A percentile compares a stretch with the other conserved stretches of the same genome.
These are phyloP conservation scores for Halocaridina rubra DNA, from an alignment of 2,888 invertebrate genomes.

Conservation along the genomic window DNA sequence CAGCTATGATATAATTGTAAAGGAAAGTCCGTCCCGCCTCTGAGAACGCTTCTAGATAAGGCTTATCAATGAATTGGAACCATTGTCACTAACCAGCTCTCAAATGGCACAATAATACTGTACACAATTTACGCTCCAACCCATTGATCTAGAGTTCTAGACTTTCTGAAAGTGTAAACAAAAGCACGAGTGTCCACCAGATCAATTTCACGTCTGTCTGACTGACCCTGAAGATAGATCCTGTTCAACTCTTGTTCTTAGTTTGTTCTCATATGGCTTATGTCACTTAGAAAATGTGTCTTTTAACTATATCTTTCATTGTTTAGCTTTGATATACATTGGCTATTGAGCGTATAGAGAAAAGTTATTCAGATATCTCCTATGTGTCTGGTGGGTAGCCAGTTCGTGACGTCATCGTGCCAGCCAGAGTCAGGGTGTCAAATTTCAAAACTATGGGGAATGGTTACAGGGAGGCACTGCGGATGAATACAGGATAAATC, in stretches of 20 bases:
- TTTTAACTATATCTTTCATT: too few species aligned
- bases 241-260: too few species aligned
- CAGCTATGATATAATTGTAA: background rate
- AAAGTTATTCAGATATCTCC: background rate
- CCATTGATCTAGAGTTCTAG: background rate
- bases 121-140: constrained; percentile 22
- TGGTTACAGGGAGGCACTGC: background rate
- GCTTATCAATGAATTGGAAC: constrained; percentile 29
- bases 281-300: too few species aligned
- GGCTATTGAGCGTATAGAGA: background rate
- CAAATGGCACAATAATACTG: too few species aligned
- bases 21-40: constrained; percentile 10
- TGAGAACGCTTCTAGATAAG: constrained; percentile 10
- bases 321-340: background rate
- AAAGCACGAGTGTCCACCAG: too few species aligned
- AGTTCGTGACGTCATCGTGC: constrained; percentile 43
- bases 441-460: background rate
- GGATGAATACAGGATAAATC: too few species aligned
- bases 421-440: constrained; percentile 29
- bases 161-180: background rate
- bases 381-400: background rate
- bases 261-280: too few species aligned
- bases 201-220: too few species aligned
- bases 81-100: constrained; percentile 15
- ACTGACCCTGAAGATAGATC: too few species aligned